Base-by-base conservation (phyloP, 2,888 invertebrate genomes). In the Drosophila anceps region DNA sequence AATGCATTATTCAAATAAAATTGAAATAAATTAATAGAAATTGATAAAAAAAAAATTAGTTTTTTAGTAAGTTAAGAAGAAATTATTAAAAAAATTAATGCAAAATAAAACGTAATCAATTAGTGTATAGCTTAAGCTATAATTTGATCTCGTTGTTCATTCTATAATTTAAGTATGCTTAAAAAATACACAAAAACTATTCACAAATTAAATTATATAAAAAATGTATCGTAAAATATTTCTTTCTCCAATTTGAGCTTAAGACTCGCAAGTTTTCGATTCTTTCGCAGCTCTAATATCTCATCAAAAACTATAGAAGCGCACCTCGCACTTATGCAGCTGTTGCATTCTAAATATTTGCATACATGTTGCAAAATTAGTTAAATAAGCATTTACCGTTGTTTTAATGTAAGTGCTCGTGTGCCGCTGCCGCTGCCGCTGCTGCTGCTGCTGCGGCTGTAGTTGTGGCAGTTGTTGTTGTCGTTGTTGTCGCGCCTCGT, bases 321-420 rank as follows among this genome's bases (percentile, higher is more conserved):
- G 13, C 18, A 67, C 62, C 64, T 65, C 84, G 69, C 71, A 63
- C 58, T 81, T 86, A 78, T 90, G 90, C 84, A 90, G 87, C 84
- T 86, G 84, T 90, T 85, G 90, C 84, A 88, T 73, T 84, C 64
- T 69, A 87, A 87, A 87, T 87, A 87, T 90, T 90, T 87, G 80
- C 86, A 90, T 87, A 78, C 65, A 72, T 87, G 88, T 63, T 90
- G 85, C 64, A 73, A 80, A 90, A 87, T 87, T 87, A 87, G 86
- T 87, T 90, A 90, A 87, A 87, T 87, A 87, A 90, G 91, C 86
- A 90, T 90, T 87, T 90, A 84, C 79, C 73, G 79, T 84, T 90
- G 84, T 70, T 76, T 66, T 63, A 69, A 62, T 58, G 63, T 81
- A 65, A 78, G 68, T 62, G 48, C 82, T 76, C 39, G 46, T 58